Percentiles rank a stretch among this genome's conserved stretches.
Conservation (phyloP, 2,797 vertebrate species). For the Pseudotriccus pelzelni region DNA sequence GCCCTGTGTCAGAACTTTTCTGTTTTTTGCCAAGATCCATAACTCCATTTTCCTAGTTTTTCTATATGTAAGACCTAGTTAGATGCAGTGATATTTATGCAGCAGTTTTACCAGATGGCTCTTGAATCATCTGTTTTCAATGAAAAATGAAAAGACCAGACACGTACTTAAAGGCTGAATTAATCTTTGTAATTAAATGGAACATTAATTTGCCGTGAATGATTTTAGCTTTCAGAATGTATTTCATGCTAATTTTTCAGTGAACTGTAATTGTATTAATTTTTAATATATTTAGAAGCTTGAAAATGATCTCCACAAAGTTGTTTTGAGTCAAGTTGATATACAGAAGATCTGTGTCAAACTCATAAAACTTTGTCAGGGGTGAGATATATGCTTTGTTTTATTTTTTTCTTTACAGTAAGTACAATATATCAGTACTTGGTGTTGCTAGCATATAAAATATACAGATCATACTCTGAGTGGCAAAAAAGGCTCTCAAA, state of each 20-base stretch:
- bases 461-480: not conserved
- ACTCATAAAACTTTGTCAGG: not conserved
- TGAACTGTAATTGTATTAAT: conserved; percentile 72
- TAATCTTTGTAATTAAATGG: conserved; percentile 81
- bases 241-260: conserved; percentile 77
- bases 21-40: not conserved
- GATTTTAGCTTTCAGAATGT: conserved; percentile 74
- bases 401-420: not conserved
- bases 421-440: not conserved
- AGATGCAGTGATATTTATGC: conserved; percentile 44
- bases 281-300: conserved; percentile 63
- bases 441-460: not conserved
- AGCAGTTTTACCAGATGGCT: conserved; percentile 70
- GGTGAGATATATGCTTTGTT: not conserved
- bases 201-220: conserved; percentile 71
- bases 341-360: conserved; percentile 1
- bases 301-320: conserved; percentile 62
- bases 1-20: not conserved
- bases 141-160: conserved; percentile 74
- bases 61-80: conserved; percentile 37
- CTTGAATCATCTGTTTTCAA: conserved; percentile 65
- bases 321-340: conserved; percentile 37
- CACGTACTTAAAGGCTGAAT: conserved; percentile 70
- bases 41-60: not conserved
- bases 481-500: not conserved